A percentile compares a stretch with the other conserved stretches of the same genome.
Evolutionary conservation across 1,140 invertebrate genomes (phyloP).

Genomic region (Drosophila rhopaloa): DNA sequence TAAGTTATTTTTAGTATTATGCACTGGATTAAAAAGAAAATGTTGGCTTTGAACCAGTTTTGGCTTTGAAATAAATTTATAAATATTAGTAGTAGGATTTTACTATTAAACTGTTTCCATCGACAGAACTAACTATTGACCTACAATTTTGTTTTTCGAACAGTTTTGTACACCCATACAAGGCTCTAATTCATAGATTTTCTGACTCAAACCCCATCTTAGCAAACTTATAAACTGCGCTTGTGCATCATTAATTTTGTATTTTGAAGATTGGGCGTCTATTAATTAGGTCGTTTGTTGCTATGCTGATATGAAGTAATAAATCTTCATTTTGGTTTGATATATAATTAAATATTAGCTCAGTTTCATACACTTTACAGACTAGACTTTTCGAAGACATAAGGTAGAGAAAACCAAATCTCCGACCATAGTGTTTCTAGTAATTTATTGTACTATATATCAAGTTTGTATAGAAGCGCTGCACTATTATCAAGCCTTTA

Average conservation of each 20-base stretch:
- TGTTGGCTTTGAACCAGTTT: no score
- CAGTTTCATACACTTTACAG: background rate
- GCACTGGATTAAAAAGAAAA: no score
- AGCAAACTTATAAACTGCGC: conserved; percentile 20
- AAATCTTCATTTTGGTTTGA: conserved; percentile 39
- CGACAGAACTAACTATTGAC: no score
- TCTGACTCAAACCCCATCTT: conserved; percentile 2
- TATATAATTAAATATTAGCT: conserved; percentile 7
- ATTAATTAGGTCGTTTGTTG: conserved; percentile 39
- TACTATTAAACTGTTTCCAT: no score
- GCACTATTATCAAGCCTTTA: conserved; percentile 31
- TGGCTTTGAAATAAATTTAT: no score
- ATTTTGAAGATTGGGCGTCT: conserved; percentile 28
- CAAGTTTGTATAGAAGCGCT: conserved; percentile 4
- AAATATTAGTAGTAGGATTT: no score
- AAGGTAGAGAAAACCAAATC: background rate
- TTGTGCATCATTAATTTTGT: conserved; percentile 35
- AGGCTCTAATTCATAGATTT: no score
- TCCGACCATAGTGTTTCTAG: conserved; percentile 3
- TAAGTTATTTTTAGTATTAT: no score
- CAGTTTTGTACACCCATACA: no score
- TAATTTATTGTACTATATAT: conserved; percentile 14
- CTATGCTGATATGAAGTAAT: conserved; percentile 33
- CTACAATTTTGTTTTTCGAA: no score
- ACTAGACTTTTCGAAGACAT: background rate